Base-by-base conservation (phyloP, 2,797 vertebrate species). In the Neosilurus hyrtlii region DNA sequence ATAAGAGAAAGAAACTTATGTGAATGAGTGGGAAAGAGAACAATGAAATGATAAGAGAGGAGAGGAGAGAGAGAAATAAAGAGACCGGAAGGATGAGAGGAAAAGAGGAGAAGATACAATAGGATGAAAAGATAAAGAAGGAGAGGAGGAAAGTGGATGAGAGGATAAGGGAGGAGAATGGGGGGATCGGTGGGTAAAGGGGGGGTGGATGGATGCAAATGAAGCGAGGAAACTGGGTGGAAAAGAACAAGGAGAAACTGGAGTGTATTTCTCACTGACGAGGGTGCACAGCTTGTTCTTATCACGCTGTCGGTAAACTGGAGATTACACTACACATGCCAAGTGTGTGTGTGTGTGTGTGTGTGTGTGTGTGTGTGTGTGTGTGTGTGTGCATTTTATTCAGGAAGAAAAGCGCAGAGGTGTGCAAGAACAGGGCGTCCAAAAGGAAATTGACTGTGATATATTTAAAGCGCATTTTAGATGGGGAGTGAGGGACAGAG, bases 181-280 rank as follows among this genome's bases (percentile, higher is more conserved):
- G 18, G 22, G 24, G 52, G 73, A 22, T 59, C n/a, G 26, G 37
- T 10, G 9, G n/a, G 51, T 43, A 59, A 37, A 9, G 37, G 22
- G 15, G 76, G 9, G 88, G 87, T 82, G 87, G 80, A 66, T 26
- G 15, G 15, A 61, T 56, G 43, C 85, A 77, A 63, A 77, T 77
- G 14, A 62, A 49, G 37, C 43, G 7, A n/a, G 54, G 56, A 43
- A 37, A 76, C 12, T 76, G 84, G 86, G 87, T 62, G 51, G 70
- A 14, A 49, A 86, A 88, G 82, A 87, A 90, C 84, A 77, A 63
- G 59, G 59, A 26, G 22, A 20, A 16, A 61, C 30, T 8, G 11
- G 54, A 79, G 85, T 88, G 88, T 81, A 81, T 90, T 90, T 88
- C 63, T 79, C 56, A 49, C 83, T 85, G 65, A 54, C 66, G 90